These are phyloP conservation scores for Chelmon rostratus DNA, from an alignment of 2,797 vertebrate species.

Conservation along the genomic window DNA sequence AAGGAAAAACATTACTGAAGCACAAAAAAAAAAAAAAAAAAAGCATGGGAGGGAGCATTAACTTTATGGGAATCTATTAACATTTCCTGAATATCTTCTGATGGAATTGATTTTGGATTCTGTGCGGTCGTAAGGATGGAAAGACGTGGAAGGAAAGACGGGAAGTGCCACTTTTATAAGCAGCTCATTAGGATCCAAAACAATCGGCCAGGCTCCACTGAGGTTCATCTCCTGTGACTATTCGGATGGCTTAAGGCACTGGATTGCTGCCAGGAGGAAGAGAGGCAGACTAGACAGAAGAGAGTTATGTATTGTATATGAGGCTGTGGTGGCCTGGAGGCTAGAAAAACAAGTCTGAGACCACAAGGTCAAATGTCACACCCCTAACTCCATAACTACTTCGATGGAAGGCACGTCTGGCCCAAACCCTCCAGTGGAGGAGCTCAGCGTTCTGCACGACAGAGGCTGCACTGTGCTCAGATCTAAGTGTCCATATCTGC, in stretches of 20 bases:
- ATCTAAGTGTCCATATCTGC: not conserved
- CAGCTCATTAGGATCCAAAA: slow-evolving; percentile 75
- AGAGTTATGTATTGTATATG: slow-evolving; percentile 68
- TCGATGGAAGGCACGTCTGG: slow-evolving; percentile 21
- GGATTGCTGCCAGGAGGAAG: slow-evolving; percentile 74
- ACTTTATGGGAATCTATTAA: slow-evolving; percentile 37
- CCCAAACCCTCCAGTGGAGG: not conserved
- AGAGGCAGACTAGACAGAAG: slow-evolving; percentile 67
- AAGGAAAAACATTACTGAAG: slow-evolving; percentile 1
- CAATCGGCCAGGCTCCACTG: slow-evolving; percentile 59
- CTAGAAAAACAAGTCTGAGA: slow-evolving; percentile 74
- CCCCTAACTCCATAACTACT: slow-evolving; percentile 37
- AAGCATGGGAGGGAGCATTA: not conserved
- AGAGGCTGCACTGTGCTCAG: slow-evolving; percentile 2
- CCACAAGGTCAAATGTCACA: slow-evolving; percentile 71
- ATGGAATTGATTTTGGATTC: slow-evolving; percentile 41
- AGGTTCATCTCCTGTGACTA: slow-evolving; percentile 72
- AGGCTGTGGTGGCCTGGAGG: slow-evolving; percentile 67
- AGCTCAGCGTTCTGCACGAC: slow-evolving; percentile 30
- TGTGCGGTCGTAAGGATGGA: slow-evolving; percentile 40
- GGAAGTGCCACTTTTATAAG: slow-evolving; percentile 69
- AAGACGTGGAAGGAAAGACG: slow-evolving; percentile 43
- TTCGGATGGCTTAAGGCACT: slow-evolving; percentile 60
- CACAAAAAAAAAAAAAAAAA: not conserved
- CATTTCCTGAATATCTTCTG: slow-evolving; percentile 31